Evolutionary conservation across 2,888 invertebrate genomes (phyloP).

Genomic region (Conus canariensis): DNA sequence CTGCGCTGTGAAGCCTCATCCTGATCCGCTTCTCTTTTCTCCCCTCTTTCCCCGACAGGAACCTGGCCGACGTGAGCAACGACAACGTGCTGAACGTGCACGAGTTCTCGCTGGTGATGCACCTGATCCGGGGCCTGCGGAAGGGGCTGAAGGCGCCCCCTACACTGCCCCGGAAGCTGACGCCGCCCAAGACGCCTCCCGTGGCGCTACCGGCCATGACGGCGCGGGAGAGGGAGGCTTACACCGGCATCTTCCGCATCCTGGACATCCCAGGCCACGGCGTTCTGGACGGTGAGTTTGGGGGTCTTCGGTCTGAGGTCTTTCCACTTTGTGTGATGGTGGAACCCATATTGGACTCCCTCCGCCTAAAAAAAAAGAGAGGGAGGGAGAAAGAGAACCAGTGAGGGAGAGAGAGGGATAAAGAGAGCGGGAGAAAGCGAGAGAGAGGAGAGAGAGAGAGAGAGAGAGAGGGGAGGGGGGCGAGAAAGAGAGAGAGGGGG

Average conservation of each 20-base stretch:
- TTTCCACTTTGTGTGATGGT: background rate
- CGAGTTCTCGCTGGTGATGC: slow-evolving; percentile 76
- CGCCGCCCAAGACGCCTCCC: slow-evolving; percentile 53
- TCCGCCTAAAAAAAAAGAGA: background rate
- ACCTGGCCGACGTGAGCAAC: slow-evolving; percentile 74
- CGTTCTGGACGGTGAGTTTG: slow-evolving; percentile 60
- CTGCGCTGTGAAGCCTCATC: too few species aligned
- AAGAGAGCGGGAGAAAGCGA: too few species aligned
- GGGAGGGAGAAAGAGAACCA: background rate
- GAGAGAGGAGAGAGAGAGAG: too few species aligned
- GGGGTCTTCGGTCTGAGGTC: background rate
- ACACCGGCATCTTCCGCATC: slow-evolving; percentile 66
- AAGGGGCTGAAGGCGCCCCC: slow-evolving; percentile 93
- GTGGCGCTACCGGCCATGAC: slow-evolving; percentile 57
- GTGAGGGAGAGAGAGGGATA: background rate
- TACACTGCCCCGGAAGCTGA: slow-evolving; percentile 83
- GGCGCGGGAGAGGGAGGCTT: slow-evolving; percentile 64
- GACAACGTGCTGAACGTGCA: slow-evolving; percentile 75
- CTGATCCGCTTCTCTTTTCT: too few species aligned
- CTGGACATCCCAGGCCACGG: slow-evolving; percentile 59
- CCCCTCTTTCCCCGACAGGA: slow-evolving; percentile 63
- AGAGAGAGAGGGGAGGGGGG: too few species aligned
- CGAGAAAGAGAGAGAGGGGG: too few species aligned
- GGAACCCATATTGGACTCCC: too few species aligned
- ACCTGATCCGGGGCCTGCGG: slow-evolving; percentile 84